phyloP scores from a whole-genome alignment of 92 coral and sea anemone genomes.

The Epizoanthus fatuus region DNA sequence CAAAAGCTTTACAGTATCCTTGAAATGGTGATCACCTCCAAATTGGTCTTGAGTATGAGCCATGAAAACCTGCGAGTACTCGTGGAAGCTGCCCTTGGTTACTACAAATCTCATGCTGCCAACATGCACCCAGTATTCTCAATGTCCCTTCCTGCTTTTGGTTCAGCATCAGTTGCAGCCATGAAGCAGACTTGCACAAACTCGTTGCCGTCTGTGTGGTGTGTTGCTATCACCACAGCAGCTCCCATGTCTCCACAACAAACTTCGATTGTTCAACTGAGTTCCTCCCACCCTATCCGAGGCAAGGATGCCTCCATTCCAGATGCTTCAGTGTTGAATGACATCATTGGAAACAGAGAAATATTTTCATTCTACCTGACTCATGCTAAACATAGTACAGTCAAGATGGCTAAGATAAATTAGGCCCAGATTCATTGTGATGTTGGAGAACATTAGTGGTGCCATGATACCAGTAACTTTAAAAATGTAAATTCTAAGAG shows the following conservation, averaged over 20 bases:
- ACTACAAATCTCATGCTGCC: slow-evolving; percentile 76
- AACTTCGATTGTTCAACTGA: slow-evolving; percentile 79
- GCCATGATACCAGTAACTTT: too few species aligned
- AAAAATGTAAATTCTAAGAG: too few species aligned
- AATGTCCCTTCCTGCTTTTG: slow-evolving; percentile 93
- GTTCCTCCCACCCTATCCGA: slow-evolving; percentile 62
- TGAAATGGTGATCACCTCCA: slow-evolving; percentile 84
- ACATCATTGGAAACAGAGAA: slow-evolving; percentile 27
- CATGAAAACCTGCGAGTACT: slow-evolving; percentile 86
- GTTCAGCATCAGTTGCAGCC: slow-evolving; percentile 84
- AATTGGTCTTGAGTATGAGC: slow-evolving; percentile 76
- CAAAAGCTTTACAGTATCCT: slow-evolving; percentile 88
- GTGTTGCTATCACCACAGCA: slow-evolving; percentile 76
- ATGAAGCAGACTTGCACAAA: slow-evolving; percentile 81
- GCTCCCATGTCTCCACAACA: slow-evolving; percentile 61
- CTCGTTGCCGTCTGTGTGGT: slow-evolving; percentile 87
- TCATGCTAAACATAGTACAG: slow-evolving; percentile 29
- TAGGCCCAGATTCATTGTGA: not conserved
- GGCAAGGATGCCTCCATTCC: slow-evolving; percentile 9
- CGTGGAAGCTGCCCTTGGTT: slow-evolving; percentile 82
- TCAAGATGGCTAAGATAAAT: not conserved
- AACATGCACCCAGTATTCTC: slow-evolving; percentile 87
- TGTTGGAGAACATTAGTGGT: too few species aligned
- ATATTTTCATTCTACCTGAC: slow-evolving; percentile 22
- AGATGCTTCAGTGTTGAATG: slow-evolving; percentile 64